phyloP scores from a whole-genome alignment of 2,888 invertebrate species.

The Monoplex corrugatus region DNA sequence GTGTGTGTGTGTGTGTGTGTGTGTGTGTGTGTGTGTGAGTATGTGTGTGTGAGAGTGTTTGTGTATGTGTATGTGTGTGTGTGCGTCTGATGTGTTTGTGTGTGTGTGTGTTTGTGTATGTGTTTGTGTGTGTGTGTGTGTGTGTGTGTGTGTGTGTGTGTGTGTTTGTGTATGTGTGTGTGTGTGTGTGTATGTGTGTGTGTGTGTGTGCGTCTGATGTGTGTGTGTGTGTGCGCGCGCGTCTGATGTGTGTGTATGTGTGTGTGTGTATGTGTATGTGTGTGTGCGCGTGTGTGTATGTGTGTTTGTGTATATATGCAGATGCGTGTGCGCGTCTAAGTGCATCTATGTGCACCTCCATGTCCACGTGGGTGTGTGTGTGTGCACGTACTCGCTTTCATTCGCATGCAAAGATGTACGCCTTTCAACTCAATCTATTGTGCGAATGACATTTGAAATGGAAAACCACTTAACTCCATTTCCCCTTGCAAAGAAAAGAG shows the following conservation, averaged over 20 bases:
- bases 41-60: conserved; percentile 5
- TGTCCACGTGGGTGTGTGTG: neutral
- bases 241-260: neutral
- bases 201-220: neutral
- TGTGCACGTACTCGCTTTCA: neutral
- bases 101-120: no score
- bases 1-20: neutral
- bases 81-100: no score
- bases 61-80: neutral
- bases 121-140: neutral
- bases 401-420: no score
- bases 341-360: neutral
- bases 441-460: no score
- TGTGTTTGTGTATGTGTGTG: neutral
- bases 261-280: neutral
- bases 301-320: neutral
- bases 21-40: conserved; percentile 15
- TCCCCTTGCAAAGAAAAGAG: no score
- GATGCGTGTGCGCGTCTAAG: neutral
- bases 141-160: conserved; percentile 6
- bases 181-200: neutral
- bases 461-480: no score
- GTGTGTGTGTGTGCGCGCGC: neutral
- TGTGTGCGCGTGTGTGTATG: neutral
- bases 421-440: no score